Evolutionary conservation across 2,797 vertebrate species (phyloP), one percentile per base, ranked within the genome.

Genomic region (Trachops cirrhosus): DNA sequence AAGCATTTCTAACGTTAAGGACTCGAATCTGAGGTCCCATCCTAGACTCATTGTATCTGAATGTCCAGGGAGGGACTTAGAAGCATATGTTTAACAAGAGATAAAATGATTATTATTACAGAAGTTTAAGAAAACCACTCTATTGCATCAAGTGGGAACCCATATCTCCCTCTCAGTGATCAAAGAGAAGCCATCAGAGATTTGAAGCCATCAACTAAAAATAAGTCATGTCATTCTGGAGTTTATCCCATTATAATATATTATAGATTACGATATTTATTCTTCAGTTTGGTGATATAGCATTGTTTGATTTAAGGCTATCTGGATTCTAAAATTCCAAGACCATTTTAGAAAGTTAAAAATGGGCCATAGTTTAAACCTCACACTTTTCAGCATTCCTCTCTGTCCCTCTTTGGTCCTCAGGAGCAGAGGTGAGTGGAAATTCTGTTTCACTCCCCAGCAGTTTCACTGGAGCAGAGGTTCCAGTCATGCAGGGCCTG

Each of bases 261-360:
- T 77, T n/a, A 57, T 1, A 82, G 68, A 50, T 77, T 22, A 14
- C 21, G 3, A 37, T 29, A 67, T 71, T 48, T 86, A 78, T 46
- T 62, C 34, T 57, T 91, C 39, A 16, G 39, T 50, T 79, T 68
- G 29, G 62, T 29, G 50, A n/a, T 9, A 64, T 19, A 41, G 78
- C 54, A 59, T 34, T 52, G 32, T 86, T 67, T 94, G 50, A 93
- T 70, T 95, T 82, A 95, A 95, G 86, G 64, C 96, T 73, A 34
- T n/a, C 74, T 68, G 19, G 62, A 93, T 71, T 50, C 73, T 32
- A 57, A 95, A 95, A 94, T 44, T 46, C 70, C 64, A 93, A 86
- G 54, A 75, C 64, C 37, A 64, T 86, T 86, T 74, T 90, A 39
- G 52, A 92, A 95, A 91, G 68, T 92, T 85, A 54, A 96, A 94